A percentile compares a stretch with the other conserved stretches of the same genome.
These are phyloP conservation scores for Vanessa tameamea DNA, from an alignment of 1,140 invertebrate genomes.

Conservation along the genomic window DNA sequence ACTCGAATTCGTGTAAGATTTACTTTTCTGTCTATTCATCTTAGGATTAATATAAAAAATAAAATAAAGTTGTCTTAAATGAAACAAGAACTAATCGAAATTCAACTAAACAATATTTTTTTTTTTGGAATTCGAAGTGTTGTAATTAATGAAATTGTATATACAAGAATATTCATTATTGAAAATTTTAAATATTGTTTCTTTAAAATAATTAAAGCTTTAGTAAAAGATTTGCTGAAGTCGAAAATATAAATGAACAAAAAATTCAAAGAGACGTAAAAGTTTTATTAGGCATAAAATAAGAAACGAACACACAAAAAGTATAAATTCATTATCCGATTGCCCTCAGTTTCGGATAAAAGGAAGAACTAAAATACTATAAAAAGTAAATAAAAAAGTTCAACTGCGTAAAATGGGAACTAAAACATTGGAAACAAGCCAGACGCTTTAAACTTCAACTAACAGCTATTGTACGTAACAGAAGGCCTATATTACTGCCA, in stretches of 20 bases:
- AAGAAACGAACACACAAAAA: too few relatives aligned
- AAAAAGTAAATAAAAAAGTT: conserved; percentile 5
- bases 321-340: not conserved
- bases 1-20: too few relatives aligned
- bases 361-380: not conserved
- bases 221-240: too few relatives aligned
- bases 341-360: not conserved
- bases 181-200: not conserved
- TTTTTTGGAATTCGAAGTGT: not conserved
- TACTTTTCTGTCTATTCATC: too few relatives aligned
- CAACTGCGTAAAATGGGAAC: conserved; percentile 4
- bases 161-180: not conserved
- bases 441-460: conserved; percentile 7
- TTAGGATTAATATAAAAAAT: too few relatives aligned
- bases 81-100: not conserved
- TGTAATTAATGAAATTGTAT: not conserved
- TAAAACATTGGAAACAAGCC: conserved; percentile 10
- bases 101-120: not conserved
- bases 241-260: too few relatives aligned
- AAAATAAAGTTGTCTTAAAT: not conserved
- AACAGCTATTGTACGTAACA: conserved; percentile 11
- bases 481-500: conserved; percentile 7
- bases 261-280: too few relatives aligned
- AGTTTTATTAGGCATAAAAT: too few relatives aligned
- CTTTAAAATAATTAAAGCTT: not conserved